Evolutionary conservation across 2,888 invertebrate species (phyloP), one percentile per base, ranked within the genome.

Genomic region (Drosophila ustulata): DNA sequence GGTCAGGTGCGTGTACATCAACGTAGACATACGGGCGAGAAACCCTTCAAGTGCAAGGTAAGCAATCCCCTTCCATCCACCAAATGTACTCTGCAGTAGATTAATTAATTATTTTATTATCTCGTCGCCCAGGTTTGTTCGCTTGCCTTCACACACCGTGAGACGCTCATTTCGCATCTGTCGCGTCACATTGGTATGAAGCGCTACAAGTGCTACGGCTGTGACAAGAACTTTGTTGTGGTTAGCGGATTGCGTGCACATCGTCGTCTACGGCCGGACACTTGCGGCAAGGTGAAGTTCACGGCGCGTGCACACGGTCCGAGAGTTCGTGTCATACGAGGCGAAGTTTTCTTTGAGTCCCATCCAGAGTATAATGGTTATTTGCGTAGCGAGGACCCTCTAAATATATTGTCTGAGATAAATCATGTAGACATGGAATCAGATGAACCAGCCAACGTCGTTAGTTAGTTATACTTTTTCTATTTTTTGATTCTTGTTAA

Each of bases 151-250:
- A 91, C 91, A 0, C 91, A 91, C 75, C 91, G 91, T 8, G 91
- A 91, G 66, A 91, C 91, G 2, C 83, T 91, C 5, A 91, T 91
- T 34, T 90, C 91, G 0, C 91, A 91, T 71, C 74, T 91, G 5
- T 91, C 91, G 0, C 91, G 91, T 6, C 91, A 91, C 70, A 91
- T 91, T 65, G 92, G 91, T 55, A 91, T 91, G 91, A 91, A 92
- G 59, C 90, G 91, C 11, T 91, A 92, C 64, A 92, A 91, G 67
- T 91, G 91, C 64, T 91, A 91, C 56, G 90, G 89, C 7, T 91
- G 91, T 58, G 81, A 91, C 47, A 88, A 86, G 51, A 82, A 87
- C 55, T 91, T 91, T 69, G 90, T 91, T 3, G 92, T 91, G 47
- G 91, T 92, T 9, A 91, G 91, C 50, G 91, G 91, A 0, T 69